Base-by-base conservation (phyloP, 1,140 invertebrate genomes). In the Semibalanus balanoides region DNA sequence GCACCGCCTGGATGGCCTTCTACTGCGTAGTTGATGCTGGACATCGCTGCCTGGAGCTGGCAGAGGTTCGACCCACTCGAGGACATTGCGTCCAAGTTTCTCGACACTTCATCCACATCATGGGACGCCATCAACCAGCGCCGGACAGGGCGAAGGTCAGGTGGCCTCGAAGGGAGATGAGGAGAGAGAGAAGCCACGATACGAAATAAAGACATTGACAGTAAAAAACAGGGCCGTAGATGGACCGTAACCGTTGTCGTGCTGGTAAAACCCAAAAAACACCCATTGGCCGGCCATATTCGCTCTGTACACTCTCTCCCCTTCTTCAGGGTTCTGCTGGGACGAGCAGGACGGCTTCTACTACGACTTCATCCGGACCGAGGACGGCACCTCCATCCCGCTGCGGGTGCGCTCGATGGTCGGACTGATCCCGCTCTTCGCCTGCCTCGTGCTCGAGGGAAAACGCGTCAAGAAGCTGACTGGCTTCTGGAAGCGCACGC, bases 1-100 rank as follows among this genome's bases (percentile, higher is more conserved):
- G 83, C 30, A 84, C 84, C 5, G 84, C 83, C 0, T 85, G 84
- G 84, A 84, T 85, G 83, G 84, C 83, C 14, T 84, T 85, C 77
- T 85, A 83, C 80, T 82, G 82, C 78, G 77, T 81, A 14, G 81
- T 81, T 40, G n/a, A 85, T 85, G 84, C 76, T 85, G 75, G 83
- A 84, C 77, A 84, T 85, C 22, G 82, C 83, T n/a, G n/a, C 29
- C 80, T 85, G 17, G 82, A 82, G 25, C 78, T 85, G 73, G 81
- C 84, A 22, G 76, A 81, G 31, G 76, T 81, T 29, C 83, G 84
- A 77, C 80, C 80, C 14, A 82, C 83, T 30, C 78, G 84, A 85
- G 76, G 84, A 85, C 79, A 84, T 84, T 81, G 84, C 84, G 71
- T 82, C 82, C 76, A 85, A 85, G 78, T 85, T 84, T 80, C 84